These are phyloP conservation scores for Mesorhabditis spiculigera DNA, from an alignment of 2,888 invertebrate species.

Conservation along the genomic window DNA sequence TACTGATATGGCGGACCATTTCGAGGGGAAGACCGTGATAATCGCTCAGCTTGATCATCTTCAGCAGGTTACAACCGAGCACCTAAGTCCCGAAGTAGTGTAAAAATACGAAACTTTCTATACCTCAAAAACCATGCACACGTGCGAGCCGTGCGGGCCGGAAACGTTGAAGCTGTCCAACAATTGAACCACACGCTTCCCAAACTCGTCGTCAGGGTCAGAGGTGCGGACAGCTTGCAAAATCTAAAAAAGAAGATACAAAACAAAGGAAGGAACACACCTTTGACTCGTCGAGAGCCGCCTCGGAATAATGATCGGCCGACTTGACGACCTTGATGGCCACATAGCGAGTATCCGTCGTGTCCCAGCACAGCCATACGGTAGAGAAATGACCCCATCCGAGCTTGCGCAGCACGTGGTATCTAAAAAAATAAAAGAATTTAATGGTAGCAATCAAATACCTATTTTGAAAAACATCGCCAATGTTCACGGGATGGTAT, in stretches of 20 bases:
- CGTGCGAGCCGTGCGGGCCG: slow-evolving; percentile 90
- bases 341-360: slow-evolving; percentile 73
- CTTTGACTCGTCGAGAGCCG: slow-evolving; percentile 97
- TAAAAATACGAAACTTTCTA: slow-evolving; percentile 3
- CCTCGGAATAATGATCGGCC: slow-evolving; percentile 96
- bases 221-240: slow-evolving; percentile 73
- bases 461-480: slow-evolving; percentile 81
- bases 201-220: slow-evolving; percentile 76
- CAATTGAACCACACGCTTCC: slow-evolving; percentile 93
- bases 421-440: slow-evolving; percentile 65
- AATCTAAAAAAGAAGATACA: slow-evolving; percentile 22
- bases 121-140: slow-evolving; percentile 60
- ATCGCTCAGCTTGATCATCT: slow-evolving; percentile 94
- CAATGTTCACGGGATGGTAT: slow-evolving; percentile 97
- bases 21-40: slow-evolving; percentile 92
- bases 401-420: slow-evolving; percentile 92
- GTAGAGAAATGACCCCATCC: slow-evolving; percentile 99
- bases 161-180: slow-evolving; percentile 96
- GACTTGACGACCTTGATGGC: slow-evolving; percentile 99
- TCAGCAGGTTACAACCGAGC: slow-evolving; percentile 92
- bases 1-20: slow-evolving; percentile 91
- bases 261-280: slow-evolving; percentile 64
- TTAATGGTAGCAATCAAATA: slow-evolving; percentile 7
- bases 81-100: slow-evolving; percentile 81
- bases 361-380: slow-evolving; percentile 98